Percentiles rank a stretch among this genome's conserved stretches.
Evolutionary conservation across 2,888 invertebrate genomes (phyloP).

Genomic region (Trypoxylon attenuatum): DNA sequence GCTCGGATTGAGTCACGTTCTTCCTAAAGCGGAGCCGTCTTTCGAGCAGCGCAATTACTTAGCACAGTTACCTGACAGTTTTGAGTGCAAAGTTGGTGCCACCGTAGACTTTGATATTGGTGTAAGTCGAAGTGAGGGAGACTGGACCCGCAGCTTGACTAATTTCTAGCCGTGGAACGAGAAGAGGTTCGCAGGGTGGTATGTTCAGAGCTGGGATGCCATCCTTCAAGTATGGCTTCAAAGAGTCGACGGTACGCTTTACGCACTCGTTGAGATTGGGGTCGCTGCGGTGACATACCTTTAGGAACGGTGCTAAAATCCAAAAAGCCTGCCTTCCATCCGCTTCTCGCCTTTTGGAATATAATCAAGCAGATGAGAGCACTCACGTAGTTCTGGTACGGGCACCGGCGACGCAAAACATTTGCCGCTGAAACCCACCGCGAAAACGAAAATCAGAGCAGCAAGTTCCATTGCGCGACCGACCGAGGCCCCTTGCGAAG

Average conservation of each 20-base stretch:
- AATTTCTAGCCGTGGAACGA: conserved; percentile 81
- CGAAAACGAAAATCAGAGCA: not conserved
- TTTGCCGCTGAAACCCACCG: not conserved
- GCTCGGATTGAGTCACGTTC: no score
- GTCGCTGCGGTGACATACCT: conserved; percentile 81
- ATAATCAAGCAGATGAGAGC: not conserved
- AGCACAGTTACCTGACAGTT: conserved; percentile 81
- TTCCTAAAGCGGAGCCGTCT: no score
- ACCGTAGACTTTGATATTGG: conserved; percentile 80
- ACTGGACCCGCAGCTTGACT: conserved; percentile 83
- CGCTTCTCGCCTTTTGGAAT: no score
- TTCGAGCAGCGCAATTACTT: no score
- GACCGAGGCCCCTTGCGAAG: conserved; percentile 21
- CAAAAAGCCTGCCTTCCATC: no score
- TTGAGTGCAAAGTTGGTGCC: conserved; percentile 80
- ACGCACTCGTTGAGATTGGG: conserved; percentile 80
- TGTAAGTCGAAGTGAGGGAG: conserved; percentile 81
- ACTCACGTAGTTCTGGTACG: conserved; percentile 36
- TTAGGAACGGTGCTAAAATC: conserved; percentile 80
- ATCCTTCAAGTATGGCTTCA: conserved; percentile 77
- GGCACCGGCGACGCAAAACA: not conserved
- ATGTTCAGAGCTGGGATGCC: conserved; percentile 83
- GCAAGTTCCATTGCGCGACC: conserved; percentile 21
- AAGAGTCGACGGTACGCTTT: conserved; percentile 77
- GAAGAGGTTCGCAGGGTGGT: conserved; percentile 83